Evolutionary conservation across 2,888 invertebrate species (phyloP).

Genomic region (Ormia ochracea): DNA sequence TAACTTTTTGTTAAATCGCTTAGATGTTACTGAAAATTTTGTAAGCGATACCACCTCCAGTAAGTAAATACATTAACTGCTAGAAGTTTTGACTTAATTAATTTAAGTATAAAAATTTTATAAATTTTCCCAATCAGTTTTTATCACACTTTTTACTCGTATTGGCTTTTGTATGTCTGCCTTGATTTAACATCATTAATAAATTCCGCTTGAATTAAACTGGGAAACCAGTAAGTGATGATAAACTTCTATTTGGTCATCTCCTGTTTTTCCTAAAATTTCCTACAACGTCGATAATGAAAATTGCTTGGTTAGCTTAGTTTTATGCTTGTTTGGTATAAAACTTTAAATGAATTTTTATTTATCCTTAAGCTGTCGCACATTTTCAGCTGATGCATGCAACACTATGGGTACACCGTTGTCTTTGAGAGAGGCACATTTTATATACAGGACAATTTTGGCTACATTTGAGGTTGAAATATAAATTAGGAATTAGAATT

Average conservation of each 20-base stretch:
- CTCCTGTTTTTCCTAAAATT: background rate
- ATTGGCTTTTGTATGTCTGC: background rate
- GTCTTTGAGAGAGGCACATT: too few relatives aligned
- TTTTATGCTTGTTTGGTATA: background rate
- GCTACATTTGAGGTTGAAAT: too few relatives aligned
- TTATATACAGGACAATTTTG: too few relatives aligned
- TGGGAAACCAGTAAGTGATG: conserved; percentile 66
- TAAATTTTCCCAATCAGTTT: conserved; percentile 65
- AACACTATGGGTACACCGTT: background rate
- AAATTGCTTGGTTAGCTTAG: conserved; percentile 31
- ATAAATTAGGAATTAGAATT: too few relatives aligned
- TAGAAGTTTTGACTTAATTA: conserved; percentile 46
- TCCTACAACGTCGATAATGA: background rate
- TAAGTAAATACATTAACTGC: background rate
- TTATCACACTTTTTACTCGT: background rate
- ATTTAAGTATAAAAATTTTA: conserved; percentile 73
- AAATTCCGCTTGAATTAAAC: conserved; percentile 69
- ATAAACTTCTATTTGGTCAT: conserved; percentile 53
- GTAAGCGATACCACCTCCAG: conserved; percentile 4
- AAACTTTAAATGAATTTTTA: background rate
- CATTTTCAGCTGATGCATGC: background rate
- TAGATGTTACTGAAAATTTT: background rate
- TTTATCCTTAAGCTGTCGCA: conserved; percentile 9
- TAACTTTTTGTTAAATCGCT: background rate
- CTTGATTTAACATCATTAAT: conserved; percentile 70